Evolutionary conservation across 2,888 invertebrate species (phyloP), one percentile per base, ranked within the genome.

Genomic region (Halictus quadricinctus): DNA sequence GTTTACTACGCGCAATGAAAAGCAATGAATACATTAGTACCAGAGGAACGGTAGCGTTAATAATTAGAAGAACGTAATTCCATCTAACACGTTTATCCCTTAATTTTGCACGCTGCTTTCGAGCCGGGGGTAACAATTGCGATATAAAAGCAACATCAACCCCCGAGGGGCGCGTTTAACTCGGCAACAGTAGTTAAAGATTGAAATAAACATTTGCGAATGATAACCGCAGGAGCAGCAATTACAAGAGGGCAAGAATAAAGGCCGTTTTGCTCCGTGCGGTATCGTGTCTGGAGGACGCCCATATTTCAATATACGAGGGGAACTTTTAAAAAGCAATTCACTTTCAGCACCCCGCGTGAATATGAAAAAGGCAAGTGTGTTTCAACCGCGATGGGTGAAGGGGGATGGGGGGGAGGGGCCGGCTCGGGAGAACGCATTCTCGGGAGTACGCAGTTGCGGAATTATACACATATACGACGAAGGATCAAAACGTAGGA

Each of bases 401-500:
- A 25, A 1, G 10, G 58, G 73, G 64, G 64, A 15, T 13, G 6
- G 60, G 60, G 4, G 25, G 60, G 60, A 25, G 50, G n/a, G 8
- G 21, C 2, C 10, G 58, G 73, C 54, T 21, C 3, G 58, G 70
- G 54, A 64, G 43, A n/a, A 48, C 76, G 81, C 70, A 25, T 83
- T 78, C 83, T 69, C 76, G 81, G 46, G 64, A 60, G 82, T 77
- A 78, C 78, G 85, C 75, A 72, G 83, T 79, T 66, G 76, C 60
- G 76, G 79, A 87, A 87, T 86, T 81, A 83, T 84, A 81, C 76
- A 36, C 54, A 60, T 70, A 69, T 46, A 83, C 72, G 78, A 48
- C 69, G 78, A 76, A 83, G 81, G 88, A 88, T 89, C 85, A 87
- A 86, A 88, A 83, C 82, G 88, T 83, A 84, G 85, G 84, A 90